A percentile compares a stretch with the other conserved stretches of the same genome.
phyloP scores from a whole-genome alignment of 2,113 vertebrate genomes.

The Oreamnos americanus region DNA sequence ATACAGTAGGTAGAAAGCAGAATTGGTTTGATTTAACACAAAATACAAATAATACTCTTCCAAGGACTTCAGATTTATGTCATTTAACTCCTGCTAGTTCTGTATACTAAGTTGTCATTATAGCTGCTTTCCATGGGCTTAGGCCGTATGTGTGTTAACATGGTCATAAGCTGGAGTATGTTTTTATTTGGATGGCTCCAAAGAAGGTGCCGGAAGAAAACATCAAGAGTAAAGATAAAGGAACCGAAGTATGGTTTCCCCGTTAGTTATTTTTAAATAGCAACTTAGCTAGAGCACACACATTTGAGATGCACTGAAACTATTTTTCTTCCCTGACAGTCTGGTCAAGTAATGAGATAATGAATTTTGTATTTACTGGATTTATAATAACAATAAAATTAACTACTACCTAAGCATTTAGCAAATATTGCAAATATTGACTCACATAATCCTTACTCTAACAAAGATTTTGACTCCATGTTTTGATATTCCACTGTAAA shows the following conservation, averaged over 20 bases:
- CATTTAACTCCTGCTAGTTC: background rate
- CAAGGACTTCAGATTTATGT: background rate
- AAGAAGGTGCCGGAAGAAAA: background rate
- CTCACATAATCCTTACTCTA: background rate
- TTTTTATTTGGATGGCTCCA: background rate
- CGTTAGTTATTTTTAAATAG: background rate
- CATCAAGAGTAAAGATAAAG: background rate
- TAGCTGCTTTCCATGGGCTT: background rate
- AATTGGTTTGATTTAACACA: background rate
- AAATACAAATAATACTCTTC: background rate
- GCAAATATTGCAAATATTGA: background rate
- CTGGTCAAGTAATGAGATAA: background rate
- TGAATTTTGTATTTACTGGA: background rate
- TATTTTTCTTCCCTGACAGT: background rate
- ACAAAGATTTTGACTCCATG: background rate
- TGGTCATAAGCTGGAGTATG: background rate
- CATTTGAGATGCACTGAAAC: background rate
- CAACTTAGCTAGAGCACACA: background rate
- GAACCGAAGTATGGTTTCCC: background rate
- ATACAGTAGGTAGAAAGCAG: background rate
- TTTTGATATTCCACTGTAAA: background rate
- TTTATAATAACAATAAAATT: background rate
- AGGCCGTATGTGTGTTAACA: accelerated
- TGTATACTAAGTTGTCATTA: background rate
- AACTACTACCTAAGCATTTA: background rate